A percentile compares a stretch with the other conserved stretches of the same genome.
phyloP scores from a whole-genome alignment of 2,797 vertebrate species.

The Hyperoplus lanceolatus region DNA sequence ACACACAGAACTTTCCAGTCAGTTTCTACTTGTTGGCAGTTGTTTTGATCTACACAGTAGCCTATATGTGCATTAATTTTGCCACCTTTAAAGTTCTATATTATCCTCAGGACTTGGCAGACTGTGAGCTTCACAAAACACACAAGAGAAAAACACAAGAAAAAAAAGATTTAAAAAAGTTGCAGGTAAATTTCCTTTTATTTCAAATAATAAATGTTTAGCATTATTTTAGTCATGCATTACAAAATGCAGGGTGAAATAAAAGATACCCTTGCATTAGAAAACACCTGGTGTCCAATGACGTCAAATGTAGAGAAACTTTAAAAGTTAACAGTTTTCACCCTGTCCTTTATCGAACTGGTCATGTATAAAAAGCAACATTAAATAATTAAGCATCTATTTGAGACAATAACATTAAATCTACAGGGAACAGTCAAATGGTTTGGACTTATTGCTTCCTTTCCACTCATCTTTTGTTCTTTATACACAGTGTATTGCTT shows the following conservation, averaged over 20 bases:
- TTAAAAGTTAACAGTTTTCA: slow-evolving; percentile 53
- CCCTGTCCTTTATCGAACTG: slow-evolving; percentile 91
- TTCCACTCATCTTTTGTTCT: slow-evolving; percentile 76
- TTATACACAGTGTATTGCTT: slow-evolving; percentile 81
- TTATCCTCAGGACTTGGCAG: too few species aligned
- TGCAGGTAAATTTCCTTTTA: slow-evolving; percentile 70
- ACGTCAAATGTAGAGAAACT: slow-evolving; percentile 61
- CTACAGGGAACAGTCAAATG: slow-evolving; percentile 88
- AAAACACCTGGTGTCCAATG: slow-evolving; percentile 66
- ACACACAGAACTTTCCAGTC: neutral
- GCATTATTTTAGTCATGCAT: slow-evolving; percentile 73
- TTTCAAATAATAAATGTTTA: slow-evolving; percentile 72
- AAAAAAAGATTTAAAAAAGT: neutral
- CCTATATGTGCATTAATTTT: slow-evolving; percentile 1
- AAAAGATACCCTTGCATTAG: slow-evolving; percentile 61
- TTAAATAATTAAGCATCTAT: slow-evolving; percentile 87
- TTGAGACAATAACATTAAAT: slow-evolving; percentile 90
- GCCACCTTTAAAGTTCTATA: too few species aligned
- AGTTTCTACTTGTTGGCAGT: neutral
- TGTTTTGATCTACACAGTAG: too few species aligned
- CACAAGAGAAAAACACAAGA: too few species aligned
- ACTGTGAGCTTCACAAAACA: neutral
- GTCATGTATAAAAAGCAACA: slow-evolving; percentile 95
- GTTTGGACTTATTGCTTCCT: slow-evolving; percentile 84
- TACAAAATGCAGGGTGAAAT: slow-evolving; percentile 68